Evolutionary conservation across 2,113 vertebrate genomes (phyloP).

Genomic region (Acrocephalus kingi): DNA sequence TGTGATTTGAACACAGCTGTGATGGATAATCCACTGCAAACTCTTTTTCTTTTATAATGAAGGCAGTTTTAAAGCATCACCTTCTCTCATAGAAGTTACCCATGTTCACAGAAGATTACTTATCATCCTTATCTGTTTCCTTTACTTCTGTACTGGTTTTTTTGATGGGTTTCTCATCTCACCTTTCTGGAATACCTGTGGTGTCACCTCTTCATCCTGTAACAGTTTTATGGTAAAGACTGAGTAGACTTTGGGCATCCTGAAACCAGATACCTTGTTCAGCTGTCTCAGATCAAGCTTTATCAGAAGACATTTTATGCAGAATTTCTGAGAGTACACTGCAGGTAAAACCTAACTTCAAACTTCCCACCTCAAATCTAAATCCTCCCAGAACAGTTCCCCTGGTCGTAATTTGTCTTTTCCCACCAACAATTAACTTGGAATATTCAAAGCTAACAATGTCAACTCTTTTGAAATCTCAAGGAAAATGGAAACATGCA

Average conservation of each 20-base stretch:
- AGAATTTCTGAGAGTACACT: background rate
- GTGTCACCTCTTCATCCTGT: background rate
- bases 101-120: background rate
- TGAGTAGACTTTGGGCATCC: background rate
- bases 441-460: slow-evolving; percentile 94
- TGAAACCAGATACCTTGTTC: background rate
- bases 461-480: slow-evolving; percentile 86
- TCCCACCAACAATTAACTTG: slow-evolving; percentile 92
- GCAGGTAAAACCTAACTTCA: background rate
- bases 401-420: slow-evolving; percentile 97
- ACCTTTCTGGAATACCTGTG: background rate
- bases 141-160: background rate
- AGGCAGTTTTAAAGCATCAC: background rate
- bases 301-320: background rate
- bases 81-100: background rate
- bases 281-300: background rate
- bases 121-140: background rate
- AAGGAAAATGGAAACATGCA: slow-evolving; percentile 32
- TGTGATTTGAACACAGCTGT: background rate
- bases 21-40: background rate
- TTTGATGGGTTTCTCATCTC: background rate
- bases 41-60: background rate
- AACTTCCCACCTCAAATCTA: slow-evolving; percentile 79
- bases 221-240: background rate
- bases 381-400: slow-evolving; percentile 89